Evolutionary conservation across 1,140 invertebrate species (phyloP).

Genomic region (Mya arenaria): DNA sequence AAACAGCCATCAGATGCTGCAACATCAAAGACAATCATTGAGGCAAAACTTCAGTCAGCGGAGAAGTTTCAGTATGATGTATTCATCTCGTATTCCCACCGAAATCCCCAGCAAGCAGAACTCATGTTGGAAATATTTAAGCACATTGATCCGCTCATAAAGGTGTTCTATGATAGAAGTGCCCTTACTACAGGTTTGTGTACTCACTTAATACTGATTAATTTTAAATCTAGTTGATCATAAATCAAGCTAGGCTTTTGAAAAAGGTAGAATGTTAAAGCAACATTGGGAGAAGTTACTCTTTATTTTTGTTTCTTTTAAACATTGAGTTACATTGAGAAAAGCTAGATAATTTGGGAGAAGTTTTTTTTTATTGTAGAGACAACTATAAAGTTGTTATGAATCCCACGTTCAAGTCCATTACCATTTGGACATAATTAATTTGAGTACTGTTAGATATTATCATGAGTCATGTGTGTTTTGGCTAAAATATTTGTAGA

Average conservation of each 20-base stretch:
- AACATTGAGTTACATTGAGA: background rate
- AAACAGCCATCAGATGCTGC: background rate
- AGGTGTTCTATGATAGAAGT: conserved; percentile 77
- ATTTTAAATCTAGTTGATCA: background rate
- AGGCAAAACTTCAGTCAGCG: background rate
- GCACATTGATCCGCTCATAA: conserved; percentile 62
- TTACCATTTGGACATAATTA: too few species aligned
- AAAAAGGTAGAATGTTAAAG: background rate
- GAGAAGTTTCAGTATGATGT: conserved; percentile 70
- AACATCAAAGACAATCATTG: background rate
- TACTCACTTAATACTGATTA: background rate
- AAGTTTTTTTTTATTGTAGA: too few species aligned
- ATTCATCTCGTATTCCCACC: conserved; percentile 79
- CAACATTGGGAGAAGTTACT: background rate
- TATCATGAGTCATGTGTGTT: too few species aligned
- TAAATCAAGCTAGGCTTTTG: background rate
- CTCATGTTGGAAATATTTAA: conserved; percentile 62
- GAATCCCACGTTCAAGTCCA: too few species aligned
- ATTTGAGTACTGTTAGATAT: too few species aligned
- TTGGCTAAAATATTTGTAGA: too few species aligned
- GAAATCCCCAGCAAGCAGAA: conserved; percentile 64
- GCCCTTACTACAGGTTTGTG: conserved; percentile 75
- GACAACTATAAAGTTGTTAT: too few species aligned
- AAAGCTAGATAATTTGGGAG: too few species aligned
- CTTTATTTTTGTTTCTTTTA: background rate